Conservation (phyloP, 2,888 invertebrate species). For the Plebejus anna region DNA sequence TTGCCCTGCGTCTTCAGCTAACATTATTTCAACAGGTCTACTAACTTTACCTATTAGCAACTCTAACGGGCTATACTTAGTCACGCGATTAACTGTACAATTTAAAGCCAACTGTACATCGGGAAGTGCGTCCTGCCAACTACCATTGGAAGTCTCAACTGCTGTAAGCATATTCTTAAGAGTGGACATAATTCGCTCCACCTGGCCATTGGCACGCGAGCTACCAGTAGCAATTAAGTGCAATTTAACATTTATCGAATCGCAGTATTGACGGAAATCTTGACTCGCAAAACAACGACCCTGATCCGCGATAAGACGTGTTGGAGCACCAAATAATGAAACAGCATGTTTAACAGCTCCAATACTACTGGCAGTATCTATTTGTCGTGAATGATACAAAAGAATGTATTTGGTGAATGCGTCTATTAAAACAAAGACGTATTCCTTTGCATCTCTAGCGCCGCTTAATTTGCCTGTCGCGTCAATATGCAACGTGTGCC, state of each 20-base stretch:
- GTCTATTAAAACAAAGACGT: not conserved
- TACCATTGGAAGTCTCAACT: not conserved
- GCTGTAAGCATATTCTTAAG: not conserved
- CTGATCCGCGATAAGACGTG: not conserved
- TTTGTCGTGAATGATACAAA: not conserved
- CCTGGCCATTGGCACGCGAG: not conserved
- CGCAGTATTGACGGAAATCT: conserved; percentile 1
- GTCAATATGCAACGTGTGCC: not conserved
- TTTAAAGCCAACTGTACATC: conserved; percentile 7
- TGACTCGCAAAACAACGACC: conserved; percentile 22
- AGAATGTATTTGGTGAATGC: not conserved
- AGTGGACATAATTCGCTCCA: conserved; percentile 32
- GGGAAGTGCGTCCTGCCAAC: not conserved
- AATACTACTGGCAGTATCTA: not conserved
- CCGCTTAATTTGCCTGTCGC: not conserved
- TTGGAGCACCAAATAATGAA: conserved; percentile 11
- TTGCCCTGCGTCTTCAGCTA: not conserved
- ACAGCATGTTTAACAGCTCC: not conserved
- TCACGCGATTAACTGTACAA: not conserved
- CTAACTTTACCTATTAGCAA: not conserved
- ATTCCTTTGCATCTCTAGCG: not conserved
- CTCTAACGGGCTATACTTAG: not conserved
- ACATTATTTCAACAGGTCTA: not conserved
- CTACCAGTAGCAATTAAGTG: not conserved
- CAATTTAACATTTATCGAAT: not conserved